Evolutionary conservation across 2,888 invertebrate genomes (phyloP), one percentile per base, ranked within the genome.

Genomic region (Ceratothoa steindachneri): DNA sequence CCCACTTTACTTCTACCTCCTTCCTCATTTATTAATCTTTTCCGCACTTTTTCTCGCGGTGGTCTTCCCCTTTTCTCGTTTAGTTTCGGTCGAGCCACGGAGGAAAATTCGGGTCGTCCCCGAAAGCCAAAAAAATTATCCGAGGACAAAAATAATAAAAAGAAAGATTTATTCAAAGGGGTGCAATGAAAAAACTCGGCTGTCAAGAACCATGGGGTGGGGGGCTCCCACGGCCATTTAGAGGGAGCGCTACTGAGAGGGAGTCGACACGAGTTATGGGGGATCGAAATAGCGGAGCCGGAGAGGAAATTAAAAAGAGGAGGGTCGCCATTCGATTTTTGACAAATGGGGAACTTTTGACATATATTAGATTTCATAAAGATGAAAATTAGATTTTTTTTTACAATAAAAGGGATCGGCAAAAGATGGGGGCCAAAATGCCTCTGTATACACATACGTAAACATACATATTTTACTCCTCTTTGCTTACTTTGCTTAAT

Each of bases 301-400:
- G 60, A 60, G n/a, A 60, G 27, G 60, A 24, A 60, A 60, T 60
- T n/a, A 60, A 60, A 60, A 60, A 60, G 27, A 24, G 60, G 41
- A 15, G 15, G 7, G 15, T 9, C 41, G 15, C 5, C 41, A 24
- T 60, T 60, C 60, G 60, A 24, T 24, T 60, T n/a, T 60, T 24
- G 60, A 60, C 60, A 60, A 60, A 60, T 60, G 60, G 60, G 24
- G 24, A 60, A 60, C 60, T 60, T 60, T 60, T 60, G 60, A 60
- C 60, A 1, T 60, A 60, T 60, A 60, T 60, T 60, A 60, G 60
- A 60, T 60, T 60, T 60, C 27, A 60, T 60, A 7, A 24, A 60
- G 27, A 24, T 12, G 27, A 60, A 60, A 60, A 60, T 60, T 60
- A n/a, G 27, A 60, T 60, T 60, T 60, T 51, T 51, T 3, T 51